Base-by-base conservation (phyloP, 2,888 invertebrate genomes). In the Ashinkailepas kermadecensis region DNA sequence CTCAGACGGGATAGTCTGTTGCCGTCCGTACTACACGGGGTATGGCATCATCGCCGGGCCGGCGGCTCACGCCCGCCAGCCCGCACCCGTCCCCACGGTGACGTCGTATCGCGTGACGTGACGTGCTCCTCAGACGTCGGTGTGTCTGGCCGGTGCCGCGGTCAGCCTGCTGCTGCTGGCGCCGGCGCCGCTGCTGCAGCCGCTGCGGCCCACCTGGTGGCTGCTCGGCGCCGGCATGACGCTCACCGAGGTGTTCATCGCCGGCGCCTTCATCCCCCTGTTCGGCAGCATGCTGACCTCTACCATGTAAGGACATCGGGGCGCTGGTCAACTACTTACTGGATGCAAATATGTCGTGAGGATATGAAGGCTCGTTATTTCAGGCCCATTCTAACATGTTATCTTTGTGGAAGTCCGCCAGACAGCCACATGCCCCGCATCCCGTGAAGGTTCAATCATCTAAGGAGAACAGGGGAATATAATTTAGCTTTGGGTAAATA, bases 271-370 rank as follows among this genome's bases (percentile, higher is more conserved):
- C 67, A 67, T 67, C 23, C 67, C 67, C 12, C 67, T 25, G 12
- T 67, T 67, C 67, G 25, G 67, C 13, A 67, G 25, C 67, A 67
- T 67, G 67, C 67, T 67, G n/a, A 67, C 67, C 25, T 67, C 67
- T 2, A n/a, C 67, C 10, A 13, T 67, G 67, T 70, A 7, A 70
- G 70, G 39, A 4, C 39, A 39, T 39, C 39, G 39, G 39, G 39
- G 39, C 39, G 4, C 39, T 4, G 39, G 39, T 39, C 39, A 39
- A 39, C 39, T 39, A 39, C 39, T 39, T 39, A 4, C 39, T 39
- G 4, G 39, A 39, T 39, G 39, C 39, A 39, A 4, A 39, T 39
- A 39, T 39, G 39, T 39, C 39, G 39, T 4, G 39, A n/a, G n/a
- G n/a, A n/a, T n/a, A n/a, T n/a, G n/a, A n/a, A n/a, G n/a, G n/a